A percentile compares a stretch with the other conserved stretches of the same genome.
phyloP scores from a whole-genome alignment of 2,113 vertebrate species.

The Rhabdornis inornatus region DNA sequence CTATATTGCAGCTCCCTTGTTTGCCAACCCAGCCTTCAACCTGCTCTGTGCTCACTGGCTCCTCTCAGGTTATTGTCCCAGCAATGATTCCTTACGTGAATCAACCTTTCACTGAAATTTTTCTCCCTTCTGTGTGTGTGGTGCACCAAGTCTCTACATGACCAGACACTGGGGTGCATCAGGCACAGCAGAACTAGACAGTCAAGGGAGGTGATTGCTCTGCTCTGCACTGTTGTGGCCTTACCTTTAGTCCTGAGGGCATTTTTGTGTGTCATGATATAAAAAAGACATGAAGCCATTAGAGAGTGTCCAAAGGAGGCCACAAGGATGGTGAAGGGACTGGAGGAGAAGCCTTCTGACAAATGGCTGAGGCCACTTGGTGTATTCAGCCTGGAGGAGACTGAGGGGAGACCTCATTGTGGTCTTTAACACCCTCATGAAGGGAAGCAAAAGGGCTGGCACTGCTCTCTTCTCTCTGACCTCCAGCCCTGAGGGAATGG shows the following conservation, averaged over 20 bases:
- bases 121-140: rapidly evolving
- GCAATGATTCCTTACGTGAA: not conserved
- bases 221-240: no score
- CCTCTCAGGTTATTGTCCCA: not conserved
- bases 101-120: not conserved
- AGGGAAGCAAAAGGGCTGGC: rapidly evolving
- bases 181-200: no score
- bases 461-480: no score
- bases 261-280: not conserved
- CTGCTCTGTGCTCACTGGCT: not conserved
- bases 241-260: rapidly evolving
- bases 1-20: rapidly evolving
- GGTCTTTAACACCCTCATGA: not conserved
- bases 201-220: not conserved
- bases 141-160: no score
- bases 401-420: not conserved
- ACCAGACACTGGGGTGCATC: not conserved
- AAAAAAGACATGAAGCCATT: not conserved
- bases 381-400: not conserved
- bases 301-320: not conserved
- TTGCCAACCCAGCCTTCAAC: not conserved
- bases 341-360: rapidly evolving
- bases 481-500: not conserved
- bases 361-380: not conserved
- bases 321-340: not conserved